Base-by-base conservation (phyloP, 2,888 invertebrate genomes). In the Muschampia plurimacula region DNA sequence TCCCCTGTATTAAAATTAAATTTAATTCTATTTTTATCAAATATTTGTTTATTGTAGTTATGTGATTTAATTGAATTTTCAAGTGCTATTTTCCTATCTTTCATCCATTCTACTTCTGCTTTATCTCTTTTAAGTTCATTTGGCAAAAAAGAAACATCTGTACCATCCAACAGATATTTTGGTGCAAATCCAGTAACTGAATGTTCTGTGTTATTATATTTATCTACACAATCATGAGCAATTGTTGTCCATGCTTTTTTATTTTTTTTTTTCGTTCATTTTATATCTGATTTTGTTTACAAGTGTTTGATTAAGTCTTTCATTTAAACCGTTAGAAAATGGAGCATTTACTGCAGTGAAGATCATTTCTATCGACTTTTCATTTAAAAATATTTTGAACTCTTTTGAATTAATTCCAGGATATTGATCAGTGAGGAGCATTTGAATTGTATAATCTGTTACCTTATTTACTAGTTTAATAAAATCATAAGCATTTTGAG, bases 161-260 rank as follows among this genome's bases (percentile, higher is more conserved):
- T 46, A 0, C 64, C 64, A 9, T 64, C 2, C 2, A 64, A 4
- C 1, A 64, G 64, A n/a, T 64, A 46, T 64, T 12, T 64, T 22
- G 64, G 64, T 1, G 64, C 44, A 46, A 28, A 64, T 46, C 46
- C 46, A 1, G 64, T 64, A 7, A 64, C 46, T 22, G 64, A 44
- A 12, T 64, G 64, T 10, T 46, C 41, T 2, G 39, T 63, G 0
- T 63, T 15, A 15, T 63, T 63, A 15, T 63, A 63, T 15, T 41
- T 63, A 10, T 46, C 2, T 12, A 46, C 10, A 86, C 81, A 81
- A 80, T 78, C 10, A 9, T 41, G 64, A 2, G 64, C 46, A 12
- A 46, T 46, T 28, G 22, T 64, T 64, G 64, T 46, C 64, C 46
- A 64, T 2, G 64, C 44, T 28, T 0, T 46, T 46, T 64, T 46